A percentile compares a stretch with the other conserved stretches of the same genome.
These are phyloP conservation scores for Alsophila aescularia DNA, from an alignment of 2,888 invertebrate species.

Conservation along the genomic window DNA sequence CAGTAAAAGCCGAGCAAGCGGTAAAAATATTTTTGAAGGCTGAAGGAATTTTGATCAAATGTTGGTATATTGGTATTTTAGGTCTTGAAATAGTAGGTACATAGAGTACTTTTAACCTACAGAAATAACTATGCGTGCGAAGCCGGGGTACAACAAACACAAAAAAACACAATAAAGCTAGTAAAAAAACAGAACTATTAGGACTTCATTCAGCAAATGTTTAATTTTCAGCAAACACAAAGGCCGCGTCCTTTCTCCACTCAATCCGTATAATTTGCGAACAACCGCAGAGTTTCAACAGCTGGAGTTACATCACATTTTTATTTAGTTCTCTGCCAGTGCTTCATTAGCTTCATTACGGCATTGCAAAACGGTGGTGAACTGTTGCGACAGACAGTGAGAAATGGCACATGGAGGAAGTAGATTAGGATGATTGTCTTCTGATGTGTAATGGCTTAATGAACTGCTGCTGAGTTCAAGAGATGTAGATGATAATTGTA, in stretches of 20 bases:
- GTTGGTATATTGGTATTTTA: too few species aligned
- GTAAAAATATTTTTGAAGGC: too few species aligned
- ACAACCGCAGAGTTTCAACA: constrained; percentile 48
- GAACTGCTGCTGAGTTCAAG: neutral
- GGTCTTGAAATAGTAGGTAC: too few species aligned
- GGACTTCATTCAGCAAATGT: too few species aligned
- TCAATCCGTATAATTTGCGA: constrained; percentile 41
- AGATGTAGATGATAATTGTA: neutral
- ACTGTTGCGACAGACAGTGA: constrained; percentile 56
- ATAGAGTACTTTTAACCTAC: too few species aligned
- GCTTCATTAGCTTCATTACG: constrained; percentile 69
- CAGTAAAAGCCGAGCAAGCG: too few species aligned
- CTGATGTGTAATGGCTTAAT: constrained; percentile 13
- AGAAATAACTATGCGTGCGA: too few species aligned
- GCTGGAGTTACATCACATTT: constrained; percentile 60
- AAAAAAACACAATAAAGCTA: neutral
- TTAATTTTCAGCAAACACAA: neutral
- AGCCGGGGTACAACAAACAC: too few species aligned
- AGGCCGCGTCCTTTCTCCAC: constrained; percentile 20
- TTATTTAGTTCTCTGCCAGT: constrained; percentile 54
- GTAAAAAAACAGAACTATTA: neutral
- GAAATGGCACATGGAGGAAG: constrained; percentile 38
- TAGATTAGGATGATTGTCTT: constrained; percentile 21
- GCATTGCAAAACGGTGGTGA: constrained; percentile 57
- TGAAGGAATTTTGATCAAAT: too few species aligned